Base-by-base conservation (phyloP, 2,888 invertebrate genomes). In the Idaea straminata region DNA sequence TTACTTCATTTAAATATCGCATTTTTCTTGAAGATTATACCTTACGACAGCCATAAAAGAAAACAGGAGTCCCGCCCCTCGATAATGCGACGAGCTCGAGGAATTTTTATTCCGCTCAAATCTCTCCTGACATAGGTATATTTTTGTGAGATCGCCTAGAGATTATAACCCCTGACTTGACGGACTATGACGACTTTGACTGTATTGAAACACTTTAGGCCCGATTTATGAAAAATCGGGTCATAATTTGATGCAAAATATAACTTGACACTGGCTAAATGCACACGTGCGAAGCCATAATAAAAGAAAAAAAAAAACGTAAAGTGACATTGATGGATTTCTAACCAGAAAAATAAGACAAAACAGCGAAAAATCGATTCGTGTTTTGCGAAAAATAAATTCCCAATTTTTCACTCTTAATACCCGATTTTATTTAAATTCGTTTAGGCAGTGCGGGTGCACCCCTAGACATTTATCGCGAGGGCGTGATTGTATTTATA, bases 11-110 rank as follows among this genome's bases (percentile, higher is more conserved):
- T 92, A 91, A 93, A 92, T 92, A 93, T 92, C 89, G 88, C 92
- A 92, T 93, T 93, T 92, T 93, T 93, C 91, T 88, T 86, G 86
- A 91, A 92, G 93, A 93, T 93, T 93, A 93, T 93, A 91, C 90
- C 88, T 90, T 89, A 91, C 91, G 92, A 91, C 91, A 91, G 90
- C 91, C 86, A 92, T 93, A 92, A 93, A 93, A 90, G 91, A 91
- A 92, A 91, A 92, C 91, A 92, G 91, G 82, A 87, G 86, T 77
- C 82, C 86, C 87, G 84, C 89, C 91, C 91, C 87, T 87, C 87
- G 89, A 90, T 92, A 92, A 91, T 88, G 88, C 90, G 91, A 88
- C 88, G 89, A 85, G 88, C 83, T 83, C 82, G 81, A 90, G 89
- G 92, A 93, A 93, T 93, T 92, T 89, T 92, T 92, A 91, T 91